These are phyloP conservation scores for Hololepta plana DNA, from an alignment of 2,888 invertebrate species.

Conservation along the genomic window DNA sequence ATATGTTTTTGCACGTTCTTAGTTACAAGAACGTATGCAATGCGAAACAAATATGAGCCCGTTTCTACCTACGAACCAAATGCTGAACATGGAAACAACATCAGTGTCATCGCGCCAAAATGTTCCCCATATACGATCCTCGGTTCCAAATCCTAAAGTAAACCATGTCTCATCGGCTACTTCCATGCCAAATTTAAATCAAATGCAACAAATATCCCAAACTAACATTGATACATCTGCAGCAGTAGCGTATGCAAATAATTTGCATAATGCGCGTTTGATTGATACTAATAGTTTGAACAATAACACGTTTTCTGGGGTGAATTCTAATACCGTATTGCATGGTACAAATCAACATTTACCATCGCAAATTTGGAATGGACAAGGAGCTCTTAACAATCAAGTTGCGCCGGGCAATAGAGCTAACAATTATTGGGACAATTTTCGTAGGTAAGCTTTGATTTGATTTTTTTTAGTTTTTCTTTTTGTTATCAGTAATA, in stretches of 20 bases:
- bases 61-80: slow-evolving; percentile 1
- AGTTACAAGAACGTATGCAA: not conserved
- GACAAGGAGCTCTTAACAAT: slow-evolving; percentile 59
- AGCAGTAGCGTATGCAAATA: slow-evolving; percentile 15
- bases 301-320: slow-evolving; percentile 15
- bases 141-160: slow-evolving; percentile 7
- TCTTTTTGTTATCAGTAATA: slow-evolving; percentile 8
- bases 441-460: slow-evolving; percentile 64
- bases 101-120: slow-evolving; percentile 8
- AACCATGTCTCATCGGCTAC: slow-evolving; percentile 14
- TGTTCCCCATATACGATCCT: not conserved
- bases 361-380: slow-evolving; percentile 23
- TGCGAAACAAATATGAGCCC: not conserved
- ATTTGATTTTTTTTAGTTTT: slow-evolving; percentile 8
- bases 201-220: slow-evolving; percentile 11
- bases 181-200: slow-evolving; percentile 23
- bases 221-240: slow-evolving; percentile 18
- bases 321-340: slow-evolving; percentile 18
- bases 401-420: slow-evolving; percentile 81
- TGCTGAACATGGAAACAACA: not conserved
- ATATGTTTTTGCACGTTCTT: not conserved
- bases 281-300: slow-evolving; percentile 21
- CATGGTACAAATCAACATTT: slow-evolving; percentile 19
- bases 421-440: slow-evolving; percentile 89
- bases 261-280: slow-evolving; percentile 17